These are phyloP conservation scores for Euthynnus affinis DNA, from an alignment of 2,797 vertebrate genomes.

Conservation along the genomic window DNA sequence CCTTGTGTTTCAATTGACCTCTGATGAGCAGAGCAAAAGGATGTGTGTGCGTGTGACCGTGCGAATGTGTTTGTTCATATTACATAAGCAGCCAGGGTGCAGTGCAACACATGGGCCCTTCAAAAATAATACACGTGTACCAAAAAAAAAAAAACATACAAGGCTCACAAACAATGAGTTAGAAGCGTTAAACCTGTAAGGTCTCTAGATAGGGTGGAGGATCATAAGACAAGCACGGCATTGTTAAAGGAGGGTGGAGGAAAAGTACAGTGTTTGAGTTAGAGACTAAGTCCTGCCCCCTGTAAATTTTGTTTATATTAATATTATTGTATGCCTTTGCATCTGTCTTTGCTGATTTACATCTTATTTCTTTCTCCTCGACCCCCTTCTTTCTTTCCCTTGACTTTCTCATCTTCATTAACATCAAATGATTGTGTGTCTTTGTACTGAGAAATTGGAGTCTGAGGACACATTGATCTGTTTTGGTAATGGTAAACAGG, in stretches of 20 bases:
- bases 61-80: constrained; percentile 27
- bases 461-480: constrained; percentile 57
- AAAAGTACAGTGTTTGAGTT: not conserved
- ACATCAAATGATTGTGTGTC: constrained; percentile 35
- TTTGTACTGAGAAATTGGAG: constrained; percentile 32
- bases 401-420: constrained; percentile 20
- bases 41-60: constrained; percentile 19
- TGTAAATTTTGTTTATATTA: constrained; percentile 8
- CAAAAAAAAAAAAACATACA: constrained; percentile 16
- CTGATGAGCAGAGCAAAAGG: constrained; percentile 50
- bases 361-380: not conserved
- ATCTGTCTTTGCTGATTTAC: not conserved
- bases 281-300: not conserved
- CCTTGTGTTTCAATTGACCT: constrained; percentile 80
- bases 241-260: not conserved
- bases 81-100: constrained; percentile 40
- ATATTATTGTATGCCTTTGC: not conserved
- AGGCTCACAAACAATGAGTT: constrained; percentile 39
- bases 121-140: constrained; percentile 9
- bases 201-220: constrained; percentile 53
- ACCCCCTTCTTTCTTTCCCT: constrained; percentile 12
- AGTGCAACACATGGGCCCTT: constrained; percentile 23
- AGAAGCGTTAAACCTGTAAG: constrained; percentile 45
- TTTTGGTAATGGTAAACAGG: constrained; percentile 32
- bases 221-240: constrained; percentile 48